Percentiles rank a stretch among this genome's conserved stretches.
phyloP scores from a whole-genome alignment of 2,113 vertebrate genomes.

The Lycaon pictus region DNA sequence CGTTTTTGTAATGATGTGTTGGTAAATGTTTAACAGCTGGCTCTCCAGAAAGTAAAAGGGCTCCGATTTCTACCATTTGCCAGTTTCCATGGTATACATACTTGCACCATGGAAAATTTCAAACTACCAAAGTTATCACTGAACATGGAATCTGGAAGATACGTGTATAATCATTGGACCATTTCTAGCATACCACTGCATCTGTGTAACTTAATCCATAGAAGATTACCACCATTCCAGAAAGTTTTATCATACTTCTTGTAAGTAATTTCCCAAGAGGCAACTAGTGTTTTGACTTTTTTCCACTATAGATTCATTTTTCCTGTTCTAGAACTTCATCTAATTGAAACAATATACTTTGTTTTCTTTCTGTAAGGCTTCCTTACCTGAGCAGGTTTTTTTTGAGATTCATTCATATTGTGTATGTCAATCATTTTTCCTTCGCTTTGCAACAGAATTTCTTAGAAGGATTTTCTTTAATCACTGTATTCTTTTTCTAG shows the following conservation, averaged over 20 bases:
- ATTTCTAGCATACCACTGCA: neutral
- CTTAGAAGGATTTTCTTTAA: conserved; percentile 21
- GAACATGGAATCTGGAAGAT: neutral
- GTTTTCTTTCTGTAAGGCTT: conserved; percentile 16
- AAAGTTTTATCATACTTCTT: conserved; percentile 46
- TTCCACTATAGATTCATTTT: conserved; percentile 23
- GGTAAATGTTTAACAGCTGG: conserved; percentile 9
- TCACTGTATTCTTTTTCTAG: neutral
- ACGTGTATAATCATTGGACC: neutral
- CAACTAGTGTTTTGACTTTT: conserved; percentile 28
- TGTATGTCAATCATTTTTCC: neutral
- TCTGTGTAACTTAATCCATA: neutral
- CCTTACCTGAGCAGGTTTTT: conserved; percentile 39
- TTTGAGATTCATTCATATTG: conserved; percentile 23
- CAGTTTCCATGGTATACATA: conserved; percentile 25
- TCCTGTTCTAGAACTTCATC: conserved; percentile 12
- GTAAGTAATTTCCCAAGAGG: conserved; percentile 19
- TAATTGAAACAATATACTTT: neutral
- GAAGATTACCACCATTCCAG: neutral
- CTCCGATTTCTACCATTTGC: conserved; percentile 4
- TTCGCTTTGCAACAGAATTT: conserved; percentile 44
- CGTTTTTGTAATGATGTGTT: conserved; percentile 26
- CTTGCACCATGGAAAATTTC: neutral
- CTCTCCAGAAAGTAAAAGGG: neutral
- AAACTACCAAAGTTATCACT: neutral